These are phyloP conservation scores for Sinonovacula constricta DNA, from an alignment of 1,140 invertebrate genomes.

Conservation along the genomic window DNA sequence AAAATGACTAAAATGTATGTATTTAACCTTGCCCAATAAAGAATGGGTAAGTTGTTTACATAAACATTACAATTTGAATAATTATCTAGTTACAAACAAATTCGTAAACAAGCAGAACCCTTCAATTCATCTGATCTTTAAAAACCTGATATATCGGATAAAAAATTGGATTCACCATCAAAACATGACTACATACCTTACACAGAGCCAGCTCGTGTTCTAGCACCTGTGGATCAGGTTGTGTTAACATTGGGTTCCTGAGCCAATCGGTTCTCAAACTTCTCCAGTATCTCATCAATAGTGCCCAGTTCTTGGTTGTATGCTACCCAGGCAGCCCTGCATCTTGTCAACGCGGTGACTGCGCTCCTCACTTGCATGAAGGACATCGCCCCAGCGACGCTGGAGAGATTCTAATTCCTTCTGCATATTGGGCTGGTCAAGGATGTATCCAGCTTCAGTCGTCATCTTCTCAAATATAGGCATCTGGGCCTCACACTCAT, in stretches of 20 bases:
- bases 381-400: conserved; percentile 77
- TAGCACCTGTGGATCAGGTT: conserved; percentile 71
- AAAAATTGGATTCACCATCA: too few relatives aligned
- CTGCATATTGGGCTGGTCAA: conserved; percentile 81
- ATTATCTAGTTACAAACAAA: too few relatives aligned
- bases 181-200: too few relatives aligned
- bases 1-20: too few relatives aligned
- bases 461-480: conserved; percentile 74
- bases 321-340: conserved; percentile 68
- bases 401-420: conserved; percentile 76
- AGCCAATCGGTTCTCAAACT: conserved; percentile 67
- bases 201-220: conserved; percentile 73
- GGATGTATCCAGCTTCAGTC: conserved; percentile 72
- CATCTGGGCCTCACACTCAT: conserved; percentile 88
- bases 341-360: conserved; percentile 71
- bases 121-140: too few relatives aligned
- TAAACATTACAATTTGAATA: too few relatives aligned
- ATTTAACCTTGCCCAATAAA: too few relatives aligned
- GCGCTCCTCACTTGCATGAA: conserved; percentile 67
- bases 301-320: conserved; percentile 67
- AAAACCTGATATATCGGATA: too few relatives aligned
- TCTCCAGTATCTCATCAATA: conserved; percentile 70
- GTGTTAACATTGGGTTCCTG: conserved; percentile 68
- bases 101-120: too few relatives aligned
- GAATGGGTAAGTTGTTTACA: too few relatives aligned